Evolutionary conservation across 2,888 invertebrate genomes (phyloP).

Genomic region (Stenodera caucasica): DNA sequence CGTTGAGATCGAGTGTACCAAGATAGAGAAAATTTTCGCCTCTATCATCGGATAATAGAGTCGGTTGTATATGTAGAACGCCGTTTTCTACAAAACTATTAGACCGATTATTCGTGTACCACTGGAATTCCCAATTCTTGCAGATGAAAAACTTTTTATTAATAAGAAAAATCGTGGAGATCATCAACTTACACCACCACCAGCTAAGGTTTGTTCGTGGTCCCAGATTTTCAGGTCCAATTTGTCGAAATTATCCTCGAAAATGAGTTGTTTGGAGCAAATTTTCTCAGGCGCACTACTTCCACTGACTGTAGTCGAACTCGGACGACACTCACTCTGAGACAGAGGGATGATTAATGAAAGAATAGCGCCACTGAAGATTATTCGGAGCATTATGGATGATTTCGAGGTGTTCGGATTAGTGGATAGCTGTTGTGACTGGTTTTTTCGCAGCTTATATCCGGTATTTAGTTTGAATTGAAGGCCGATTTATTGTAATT

Average conservation of each 20-base stretch:
- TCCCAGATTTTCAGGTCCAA: constrained; percentile 64
- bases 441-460: too few relatives aligned
- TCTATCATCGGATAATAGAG: constrained; percentile 43
- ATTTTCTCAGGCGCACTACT: constrained; percentile 31
- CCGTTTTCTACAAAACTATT: constrained; percentile 64
- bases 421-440: too few relatives aligned
- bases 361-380: background rate
- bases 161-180: background rate
- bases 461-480: background rate
- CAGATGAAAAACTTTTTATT: constrained; percentile 30
- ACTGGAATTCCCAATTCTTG: constrained; percentile 70
- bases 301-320: background rate
- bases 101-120: constrained; percentile 66
- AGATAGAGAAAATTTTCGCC: constrained; percentile 9
- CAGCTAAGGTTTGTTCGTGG: constrained; percentile 64
- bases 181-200: constrained; percentile 60
- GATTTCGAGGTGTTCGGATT: background rate
- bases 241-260: constrained; percentile 61
- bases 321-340: background rate
- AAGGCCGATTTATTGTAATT: background rate
- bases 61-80: constrained; percentile 62
- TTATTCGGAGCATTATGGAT: background rate
- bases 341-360: background rate
- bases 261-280: constrained; percentile 62
- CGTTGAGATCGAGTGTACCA: constrained; percentile 5